Percentiles rank a stretch among this genome's conserved stretches.
Evolutionary conservation across 2,888 invertebrate species (phyloP).

Genomic region (Scaeva pyrastri): DNA sequence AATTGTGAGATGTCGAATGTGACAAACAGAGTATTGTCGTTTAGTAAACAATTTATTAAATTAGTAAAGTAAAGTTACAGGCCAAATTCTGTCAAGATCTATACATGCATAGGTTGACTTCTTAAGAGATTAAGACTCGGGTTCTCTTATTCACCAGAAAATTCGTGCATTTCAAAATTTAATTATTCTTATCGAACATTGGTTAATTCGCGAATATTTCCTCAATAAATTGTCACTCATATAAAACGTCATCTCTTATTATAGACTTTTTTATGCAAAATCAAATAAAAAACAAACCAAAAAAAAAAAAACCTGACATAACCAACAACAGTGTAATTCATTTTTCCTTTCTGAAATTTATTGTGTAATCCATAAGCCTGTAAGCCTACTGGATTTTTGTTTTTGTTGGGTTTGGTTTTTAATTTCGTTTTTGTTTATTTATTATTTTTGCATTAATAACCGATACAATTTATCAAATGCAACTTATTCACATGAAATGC

Average conservation of each 20-base stretch:
- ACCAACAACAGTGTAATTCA: constrained; percentile 8
- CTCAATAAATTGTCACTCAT: not conserved
- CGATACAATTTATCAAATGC: constrained; percentile 59
- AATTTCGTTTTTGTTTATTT: not conserved
- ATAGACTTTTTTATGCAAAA: not conserved
- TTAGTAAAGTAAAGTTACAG: too few species aligned
- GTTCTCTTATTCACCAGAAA: too few species aligned
- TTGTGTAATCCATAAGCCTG: constrained; percentile 50
- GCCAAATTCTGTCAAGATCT: too few species aligned
- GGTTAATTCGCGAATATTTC: too few species aligned
- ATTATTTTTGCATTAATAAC: constrained; percentile 34
- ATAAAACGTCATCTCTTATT: not conserved
- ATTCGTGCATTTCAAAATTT: too few species aligned
- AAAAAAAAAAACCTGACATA: not conserved
- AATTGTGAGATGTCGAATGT: too few species aligned
- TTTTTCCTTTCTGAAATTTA: constrained; percentile 40
- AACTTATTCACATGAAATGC: constrained; percentile 52
- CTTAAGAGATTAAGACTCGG: too few species aligned
- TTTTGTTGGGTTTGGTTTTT: not conserved
- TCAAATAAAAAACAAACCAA: not conserved
- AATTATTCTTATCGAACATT: too few species aligned
- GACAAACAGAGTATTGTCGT: too few species aligned
- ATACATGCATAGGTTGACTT: too few species aligned
- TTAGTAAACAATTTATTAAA: too few species aligned
- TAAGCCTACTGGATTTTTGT: constrained; percentile 36